phyloP scores from a whole-genome alignment of 2,113 vertebrate species.

The Microtus pennsylvanicus region DNA sequence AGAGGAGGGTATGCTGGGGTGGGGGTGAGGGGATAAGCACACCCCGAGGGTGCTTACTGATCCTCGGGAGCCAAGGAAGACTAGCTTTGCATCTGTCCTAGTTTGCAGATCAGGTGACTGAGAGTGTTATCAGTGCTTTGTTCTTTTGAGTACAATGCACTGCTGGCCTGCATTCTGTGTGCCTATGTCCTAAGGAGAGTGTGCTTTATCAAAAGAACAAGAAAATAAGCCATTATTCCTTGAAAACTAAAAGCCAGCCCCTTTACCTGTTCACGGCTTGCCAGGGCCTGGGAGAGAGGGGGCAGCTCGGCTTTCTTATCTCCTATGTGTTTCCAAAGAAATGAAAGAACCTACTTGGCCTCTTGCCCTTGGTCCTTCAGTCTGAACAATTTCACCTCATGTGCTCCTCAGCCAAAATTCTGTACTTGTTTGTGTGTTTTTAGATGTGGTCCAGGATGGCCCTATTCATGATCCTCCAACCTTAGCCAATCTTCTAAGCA shows the following conservation, averaged over 20 bases:
- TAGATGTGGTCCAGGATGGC: background rate
- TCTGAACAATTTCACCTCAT: background rate
- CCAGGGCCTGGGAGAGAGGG: background rate
- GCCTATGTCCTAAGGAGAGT: background rate
- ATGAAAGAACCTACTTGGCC: background rate
- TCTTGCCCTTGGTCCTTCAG: background rate
- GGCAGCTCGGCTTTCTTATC: constrained; percentile 1
- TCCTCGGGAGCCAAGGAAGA: background rate
- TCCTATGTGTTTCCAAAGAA: background rate
- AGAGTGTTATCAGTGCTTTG: background rate
- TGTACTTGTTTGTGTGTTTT: background rate
- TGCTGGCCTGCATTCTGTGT: background rate
- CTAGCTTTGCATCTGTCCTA: background rate
- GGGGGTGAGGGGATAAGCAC: background rate
- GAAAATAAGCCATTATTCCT: background rate
- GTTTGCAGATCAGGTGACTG: background rate
- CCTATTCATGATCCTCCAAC: background rate
- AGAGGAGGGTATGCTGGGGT: background rate
- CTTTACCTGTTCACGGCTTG: background rate
- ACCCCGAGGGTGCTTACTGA: background rate
- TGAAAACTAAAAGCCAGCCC: background rate
- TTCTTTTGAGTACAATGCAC: background rate
- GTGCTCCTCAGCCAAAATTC: background rate
- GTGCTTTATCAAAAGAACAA: background rate
- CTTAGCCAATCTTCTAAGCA: background rate